Conservation (phyloP, 1,140 invertebrate genomes). For the Trichogramma pretiosum region DNA sequence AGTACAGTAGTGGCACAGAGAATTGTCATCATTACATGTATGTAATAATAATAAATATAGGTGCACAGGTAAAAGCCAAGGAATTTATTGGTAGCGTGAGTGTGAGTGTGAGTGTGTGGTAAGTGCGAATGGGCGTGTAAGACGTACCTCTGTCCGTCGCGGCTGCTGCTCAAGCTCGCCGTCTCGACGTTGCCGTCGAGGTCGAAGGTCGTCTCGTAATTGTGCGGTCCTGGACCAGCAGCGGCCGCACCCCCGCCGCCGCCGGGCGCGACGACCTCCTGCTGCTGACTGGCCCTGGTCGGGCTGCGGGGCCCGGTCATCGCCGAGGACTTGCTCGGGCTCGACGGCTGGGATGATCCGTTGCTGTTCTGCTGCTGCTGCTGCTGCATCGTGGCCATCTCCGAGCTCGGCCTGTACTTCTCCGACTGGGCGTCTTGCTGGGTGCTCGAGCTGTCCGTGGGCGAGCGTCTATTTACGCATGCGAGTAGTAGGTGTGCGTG, state of each 20-base stretch:
- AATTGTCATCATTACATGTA: too few species aligned
- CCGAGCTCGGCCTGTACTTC: slow-evolving; percentile 37
- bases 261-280: slow-evolving; percentile 33
- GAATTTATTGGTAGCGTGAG: too few species aligned
- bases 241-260: slow-evolving; percentile 16
- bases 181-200: slow-evolving; percentile 77
- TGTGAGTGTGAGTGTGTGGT: too few species aligned
- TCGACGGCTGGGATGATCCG: slow-evolving; percentile 33
- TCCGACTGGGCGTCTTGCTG: slow-evolving; percentile 38
- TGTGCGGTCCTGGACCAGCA: slow-evolving; percentile 46
- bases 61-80: background rate
- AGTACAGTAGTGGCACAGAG: too few species aligned
- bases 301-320: slow-evolving; percentile 15
- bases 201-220: slow-evolving; percentile 77
- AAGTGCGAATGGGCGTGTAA: too few species aligned
- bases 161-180: slow-evolving; percentile 52
- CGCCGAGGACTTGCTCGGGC: slow-evolving; percentile 34
- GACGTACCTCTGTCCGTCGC: slow-evolving; percentile 61
- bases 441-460: slow-evolving; percentile 39
- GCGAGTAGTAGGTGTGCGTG: background rate
- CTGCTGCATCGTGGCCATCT: slow-evolving; percentile 34
- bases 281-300: slow-evolving; percentile 24
- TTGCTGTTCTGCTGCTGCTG: slow-evolving; percentile 35
- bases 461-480: slow-evolving; percentile 40
- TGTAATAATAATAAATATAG: background rate